These are phyloP conservation scores for Tenthredo livida DNA, from an alignment of 2,888 invertebrate species.

Conservation along the genomic window DNA sequence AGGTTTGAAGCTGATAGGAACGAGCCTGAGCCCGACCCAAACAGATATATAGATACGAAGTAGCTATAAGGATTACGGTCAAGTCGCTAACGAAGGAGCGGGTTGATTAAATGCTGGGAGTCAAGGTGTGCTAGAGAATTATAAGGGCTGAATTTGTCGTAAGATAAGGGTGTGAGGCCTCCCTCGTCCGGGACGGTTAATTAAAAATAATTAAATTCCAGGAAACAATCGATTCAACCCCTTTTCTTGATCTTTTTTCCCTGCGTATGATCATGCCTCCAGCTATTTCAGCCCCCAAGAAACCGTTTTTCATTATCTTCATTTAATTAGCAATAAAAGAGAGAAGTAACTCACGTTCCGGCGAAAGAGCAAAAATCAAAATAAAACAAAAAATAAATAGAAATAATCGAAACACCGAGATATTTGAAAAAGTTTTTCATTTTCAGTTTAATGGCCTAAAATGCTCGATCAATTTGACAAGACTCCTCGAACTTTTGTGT, in stretches of 20 bases:
- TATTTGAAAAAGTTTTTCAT: no score
- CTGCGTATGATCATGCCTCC: not conserved
- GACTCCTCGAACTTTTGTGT: no score
- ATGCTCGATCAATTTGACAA: no score
- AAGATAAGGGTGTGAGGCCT: not conserved
- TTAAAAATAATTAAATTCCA: slow-evolving; percentile 35
- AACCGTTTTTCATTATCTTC: not conserved
- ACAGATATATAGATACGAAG: not conserved
- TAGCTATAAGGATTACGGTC: slow-evolving; percentile 35
- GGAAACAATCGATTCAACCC: slow-evolving; percentile 32
- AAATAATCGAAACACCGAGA: no score
- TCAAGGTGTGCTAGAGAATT: slow-evolving; percentile 36
- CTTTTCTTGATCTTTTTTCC: not conserved
- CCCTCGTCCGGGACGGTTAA: slow-evolving; percentile 15
- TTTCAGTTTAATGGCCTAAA: no score
- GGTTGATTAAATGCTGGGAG: slow-evolving; percentile 39
- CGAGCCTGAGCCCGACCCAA: not conserved
- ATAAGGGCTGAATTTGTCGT: slow-evolving; percentile 23
- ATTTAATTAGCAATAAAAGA: not conserved
- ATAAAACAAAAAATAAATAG: no score
- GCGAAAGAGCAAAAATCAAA: no score
- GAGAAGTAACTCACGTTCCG: not conserved
- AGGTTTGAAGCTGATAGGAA: slow-evolving; percentile 13
- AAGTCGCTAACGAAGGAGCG: slow-evolving; percentile 45
- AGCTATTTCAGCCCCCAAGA: no score